Base-by-base conservation (phyloP, 2,797 vertebrate genomes). In the Phalloptychus januarius region DNA sequence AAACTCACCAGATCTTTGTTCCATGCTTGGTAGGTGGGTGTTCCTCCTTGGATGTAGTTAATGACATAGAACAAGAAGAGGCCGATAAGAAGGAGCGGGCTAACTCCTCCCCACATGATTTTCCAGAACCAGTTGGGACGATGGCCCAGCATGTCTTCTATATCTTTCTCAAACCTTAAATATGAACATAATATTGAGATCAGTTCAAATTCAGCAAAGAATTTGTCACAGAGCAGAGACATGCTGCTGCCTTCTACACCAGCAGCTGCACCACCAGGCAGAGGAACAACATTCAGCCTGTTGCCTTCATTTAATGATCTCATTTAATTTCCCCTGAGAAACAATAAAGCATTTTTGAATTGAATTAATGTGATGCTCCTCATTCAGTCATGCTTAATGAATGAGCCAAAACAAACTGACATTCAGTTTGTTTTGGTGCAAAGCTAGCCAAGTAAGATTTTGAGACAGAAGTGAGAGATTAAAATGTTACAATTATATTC, bases 1-100 rank as follows among this genome's bases (percentile, higher is more conserved):
- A 13, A 77, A 44, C 88, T 85, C 90, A 99, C 98, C 96, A 95
- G 91, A 45, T 96, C 81, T 89, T 96, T 95, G 52, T 98, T 91
- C 98, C 98, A 99, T 0, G 97, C 97, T 88, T 97, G 96, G 88
- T 99, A 99, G 7, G 94, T 96, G 23, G 96, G 93, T 0, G 95
- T 95, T n/a, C 97, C 98, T 1, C 95, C 94, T 78, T 86, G 91
- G 91, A 98, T 96, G 73, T 97, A 98, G 91, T 95, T 97, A 0
- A 95, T 80, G 75, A 99, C 90, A 92, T 97, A 98, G 94, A 97
- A 96, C 86, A 97, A 56, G 72, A 98, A 94, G 33, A 99, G 94
- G 74, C 89, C 77, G 20, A 98, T 65, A 40, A 99, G 96, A 12
- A 99, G 92, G 61, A 97, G 48, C 0, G 98, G 98, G 83, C 97